Percentiles rank a stretch among this genome's conserved stretches.
These are phyloP conservation scores for Microcaecilia unicolor DNA, from an alignment of 2,797 vertebrate genomes.

Conservation along the genomic window DNA sequence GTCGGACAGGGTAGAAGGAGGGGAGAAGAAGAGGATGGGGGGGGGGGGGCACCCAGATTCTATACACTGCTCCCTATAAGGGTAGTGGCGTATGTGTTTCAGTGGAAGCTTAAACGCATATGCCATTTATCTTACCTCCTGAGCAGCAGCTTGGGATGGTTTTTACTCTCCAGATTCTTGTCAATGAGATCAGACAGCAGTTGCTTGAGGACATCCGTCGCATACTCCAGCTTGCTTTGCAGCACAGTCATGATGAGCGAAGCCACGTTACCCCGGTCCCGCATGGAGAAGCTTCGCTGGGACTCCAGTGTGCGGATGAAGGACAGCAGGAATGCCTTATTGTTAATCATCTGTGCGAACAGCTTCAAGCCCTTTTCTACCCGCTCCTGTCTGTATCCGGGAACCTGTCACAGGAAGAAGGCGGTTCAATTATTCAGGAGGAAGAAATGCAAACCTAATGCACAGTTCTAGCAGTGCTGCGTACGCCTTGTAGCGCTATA, in stretches of 20 bases:
- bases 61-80: too few species aligned
- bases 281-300: constrained; percentile 95
- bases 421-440: too few species aligned
- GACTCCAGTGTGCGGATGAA: constrained; percentile 94
- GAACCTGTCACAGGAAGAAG: constrained; percentile 62
- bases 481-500: too few species aligned
- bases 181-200: constrained; percentile 93
- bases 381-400: constrained; percentile 88
- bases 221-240: constrained; percentile 93
- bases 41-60: too few species aligned
- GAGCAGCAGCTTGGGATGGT: constrained; percentile 91
- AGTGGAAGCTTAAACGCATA: neutral
- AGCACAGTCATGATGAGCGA: constrained; percentile 94
- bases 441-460: neutral
- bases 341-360: constrained; percentile 97
- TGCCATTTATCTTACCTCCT: constrained; percentile 74
- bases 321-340: constrained; percentile 89
- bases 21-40: too few species aligned
- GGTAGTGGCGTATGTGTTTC: too few species aligned
- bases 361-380: constrained; percentile 92
- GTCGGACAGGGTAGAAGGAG: too few species aligned
- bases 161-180: constrained; percentile 97
- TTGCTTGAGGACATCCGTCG: constrained; percentile 93
- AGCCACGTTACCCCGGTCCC: constrained; percentile 91
- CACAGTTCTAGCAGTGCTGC: too few species aligned